Conservation (phyloP, 2,797 vertebrate species). For the Trematomus bernacchii region DNA sequence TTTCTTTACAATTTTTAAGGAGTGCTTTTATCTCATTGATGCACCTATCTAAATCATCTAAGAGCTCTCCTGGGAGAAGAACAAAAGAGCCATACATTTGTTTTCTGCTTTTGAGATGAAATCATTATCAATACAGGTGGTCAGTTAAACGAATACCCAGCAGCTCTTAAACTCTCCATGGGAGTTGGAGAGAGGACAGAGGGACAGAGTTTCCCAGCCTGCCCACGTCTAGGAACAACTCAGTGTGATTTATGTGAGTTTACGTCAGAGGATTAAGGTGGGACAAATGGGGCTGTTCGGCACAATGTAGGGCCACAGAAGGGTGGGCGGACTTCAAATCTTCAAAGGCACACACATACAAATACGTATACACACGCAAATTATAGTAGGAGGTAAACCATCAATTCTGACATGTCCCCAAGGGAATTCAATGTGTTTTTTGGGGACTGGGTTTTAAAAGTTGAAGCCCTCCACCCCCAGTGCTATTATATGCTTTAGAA, state of each 20-base stretch:
- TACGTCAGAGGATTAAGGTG: constrained; percentile 78
- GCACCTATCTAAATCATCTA: not conserved
- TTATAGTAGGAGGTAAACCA: constrained; percentile 46
- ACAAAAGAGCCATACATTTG: constrained; percentile 13
- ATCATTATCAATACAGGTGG: constrained; percentile 46
- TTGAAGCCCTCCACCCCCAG: not conserved
- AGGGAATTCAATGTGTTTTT: constrained; percentile 32
- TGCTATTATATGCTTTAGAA: not conserved
- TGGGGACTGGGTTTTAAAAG: constrained; percentile 3
- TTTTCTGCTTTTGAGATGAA: constrained; percentile 14
- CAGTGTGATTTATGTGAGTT: constrained; percentile 77
- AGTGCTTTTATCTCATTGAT: not conserved
- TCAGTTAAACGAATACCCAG: constrained; percentile 36
- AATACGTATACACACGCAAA: constrained; percentile 25
- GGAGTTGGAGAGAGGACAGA: constrained; percentile 36
- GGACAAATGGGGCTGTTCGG: constrained; percentile 78
- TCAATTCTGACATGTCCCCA: constrained; percentile 50
- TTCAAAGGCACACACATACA: constrained; percentile 65
- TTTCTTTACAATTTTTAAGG: not conserved
- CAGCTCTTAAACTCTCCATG: constrained; percentile 38
- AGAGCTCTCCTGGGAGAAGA: not conserved
- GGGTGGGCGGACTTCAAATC: constrained; percentile 64
- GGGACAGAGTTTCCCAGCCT: constrained; percentile 46
- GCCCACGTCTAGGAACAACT: constrained; percentile 63
- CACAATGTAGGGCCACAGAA: constrained; percentile 69